Conservation (phyloP, 2,888 invertebrate species). For the Gasteruption jaculator region DNA sequence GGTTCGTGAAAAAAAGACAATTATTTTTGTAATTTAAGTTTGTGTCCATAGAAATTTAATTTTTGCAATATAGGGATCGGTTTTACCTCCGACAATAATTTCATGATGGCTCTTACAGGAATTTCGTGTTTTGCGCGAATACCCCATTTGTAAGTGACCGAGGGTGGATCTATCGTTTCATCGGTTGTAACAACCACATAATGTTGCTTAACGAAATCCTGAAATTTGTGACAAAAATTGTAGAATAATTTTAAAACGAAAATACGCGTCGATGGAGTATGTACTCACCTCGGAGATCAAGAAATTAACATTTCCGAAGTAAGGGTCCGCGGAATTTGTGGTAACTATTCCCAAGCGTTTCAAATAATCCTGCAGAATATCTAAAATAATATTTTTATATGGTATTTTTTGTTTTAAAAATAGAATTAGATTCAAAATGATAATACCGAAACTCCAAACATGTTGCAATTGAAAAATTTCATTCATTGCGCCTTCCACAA, state of each 20-base stretch:
- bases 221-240: slow-evolving; percentile 7
- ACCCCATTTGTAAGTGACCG: slow-evolving; percentile 56
- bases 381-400: slow-evolving; percentile 46
- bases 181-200: slow-evolving; percentile 32
- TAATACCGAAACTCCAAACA: no score
- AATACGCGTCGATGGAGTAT: no score
- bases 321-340: no score
- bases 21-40: slow-evolving; percentile 5
- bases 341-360: slow-evolving; percentile 50
- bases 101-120: slow-evolving; percentile 51
- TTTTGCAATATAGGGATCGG: slow-evolving; percentile 7
- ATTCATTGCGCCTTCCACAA: no score
- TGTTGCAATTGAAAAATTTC: no score
- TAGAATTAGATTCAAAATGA: no score
- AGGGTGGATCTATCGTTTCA: slow-evolving; percentile 50
- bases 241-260: slow-evolving; percentile 5
- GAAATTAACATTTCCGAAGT: slow-evolving; percentile 36
- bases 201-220: slow-evolving; percentile 48
- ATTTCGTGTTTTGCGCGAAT: slow-evolving; percentile 54
- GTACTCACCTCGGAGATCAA: slow-evolving; percentile 32
- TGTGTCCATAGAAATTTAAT: slow-evolving; percentile 12
- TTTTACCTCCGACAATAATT: slow-evolving; percentile 56
- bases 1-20: background rate
- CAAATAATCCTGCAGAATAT: slow-evolving; percentile 55
- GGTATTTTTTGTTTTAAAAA: slow-evolving; percentile 15